These are phyloP conservation scores for Blennius ocellaris DNA, from an alignment of 2,113 vertebrate species.

Conservation along the genomic window DNA sequence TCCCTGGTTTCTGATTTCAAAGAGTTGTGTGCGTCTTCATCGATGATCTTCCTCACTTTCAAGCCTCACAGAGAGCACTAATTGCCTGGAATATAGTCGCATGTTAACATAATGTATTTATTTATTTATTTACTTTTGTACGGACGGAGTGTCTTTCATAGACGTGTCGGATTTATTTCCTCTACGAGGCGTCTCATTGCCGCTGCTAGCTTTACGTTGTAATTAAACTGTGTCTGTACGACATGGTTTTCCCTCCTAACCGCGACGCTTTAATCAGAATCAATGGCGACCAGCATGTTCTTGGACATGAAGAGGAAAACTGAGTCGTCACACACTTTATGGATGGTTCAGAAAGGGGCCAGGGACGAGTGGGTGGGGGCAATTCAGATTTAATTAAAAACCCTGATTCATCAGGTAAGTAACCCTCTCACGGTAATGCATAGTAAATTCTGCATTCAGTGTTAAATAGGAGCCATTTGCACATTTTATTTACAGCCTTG, in stretches of 20 bases:
- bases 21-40: not conserved
- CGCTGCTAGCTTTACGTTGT: too few species aligned
- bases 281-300: too few species aligned
- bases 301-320: too few species aligned
- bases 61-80: constrained; percentile 4
- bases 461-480: not conserved
- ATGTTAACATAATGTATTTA: not conserved
- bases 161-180: too few species aligned
- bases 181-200: too few species aligned
- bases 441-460: not conserved
- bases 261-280: too few species aligned
- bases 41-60: not conserved
- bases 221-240: too few species aligned
- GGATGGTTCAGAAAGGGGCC: too few species aligned
- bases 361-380: not conserved
- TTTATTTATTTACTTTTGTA: not conserved
- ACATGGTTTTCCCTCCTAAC: too few species aligned
- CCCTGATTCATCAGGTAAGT: constrained; percentile 48
- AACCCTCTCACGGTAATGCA: not conserved
- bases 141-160: too few species aligned
- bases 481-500: not conserved
- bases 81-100: constrained; percentile 19
- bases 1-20: not conserved
- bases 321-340: too few species aligned
- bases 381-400: not conserved